Conservation (phyloP, 2,888 invertebrate genomes). For the Zele albiditarsus region DNA sequence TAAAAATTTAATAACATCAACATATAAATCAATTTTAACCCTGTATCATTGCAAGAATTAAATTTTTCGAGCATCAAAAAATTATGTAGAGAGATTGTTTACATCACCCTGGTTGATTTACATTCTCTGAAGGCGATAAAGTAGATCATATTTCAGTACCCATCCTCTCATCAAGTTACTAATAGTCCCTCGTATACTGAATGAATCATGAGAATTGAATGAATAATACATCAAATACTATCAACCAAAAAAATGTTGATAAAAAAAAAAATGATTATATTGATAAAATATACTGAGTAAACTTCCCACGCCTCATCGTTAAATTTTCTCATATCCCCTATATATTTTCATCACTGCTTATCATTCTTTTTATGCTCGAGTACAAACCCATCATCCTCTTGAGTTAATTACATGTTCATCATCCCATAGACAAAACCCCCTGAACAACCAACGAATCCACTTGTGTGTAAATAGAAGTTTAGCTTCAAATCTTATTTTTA, state of each 20-base stretch:
- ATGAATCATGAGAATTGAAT: background rate
- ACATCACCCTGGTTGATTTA: background rate
- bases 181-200: background rate
- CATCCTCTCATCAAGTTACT: slow-evolving; percentile 9
- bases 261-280: background rate
- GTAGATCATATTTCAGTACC: slow-evolving; percentile 13
- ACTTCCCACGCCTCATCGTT: slow-evolving; percentile 10
- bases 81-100: background rate
- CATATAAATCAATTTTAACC: background rate
- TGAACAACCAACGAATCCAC: background rate
- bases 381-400: slow-evolving; percentile 23
- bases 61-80: too few species aligned
- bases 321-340: background rate
- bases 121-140: slow-evolving; percentile 11
- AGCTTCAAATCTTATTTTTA: slow-evolving; percentile 15
- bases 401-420: background rate
- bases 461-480: slow-evolving; percentile 7
- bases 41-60: too few species aligned
- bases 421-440: background rate
- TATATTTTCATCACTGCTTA: background rate
- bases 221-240: background rate
- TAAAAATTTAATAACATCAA: background rate
- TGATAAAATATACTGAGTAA: background rate
- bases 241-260: background rate
- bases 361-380: background rate